These are phyloP conservation scores for Mamestra brassicae DNA, from an alignment of 2,888 invertebrate species.

Conservation along the genomic window DNA sequence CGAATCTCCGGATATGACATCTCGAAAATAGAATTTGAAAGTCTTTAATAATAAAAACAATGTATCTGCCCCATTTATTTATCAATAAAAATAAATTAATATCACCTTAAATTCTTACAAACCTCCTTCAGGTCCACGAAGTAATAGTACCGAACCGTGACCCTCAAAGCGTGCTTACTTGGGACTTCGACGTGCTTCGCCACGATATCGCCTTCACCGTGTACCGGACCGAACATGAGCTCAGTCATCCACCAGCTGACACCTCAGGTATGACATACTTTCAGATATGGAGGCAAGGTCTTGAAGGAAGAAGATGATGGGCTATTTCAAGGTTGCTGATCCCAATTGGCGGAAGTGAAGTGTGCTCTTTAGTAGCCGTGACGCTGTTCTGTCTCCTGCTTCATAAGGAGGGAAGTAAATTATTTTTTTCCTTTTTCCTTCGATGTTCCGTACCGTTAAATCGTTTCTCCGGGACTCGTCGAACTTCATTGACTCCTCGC, in stretches of 20 bases:
- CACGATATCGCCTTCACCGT: constrained; percentile 97
- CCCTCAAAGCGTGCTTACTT: constrained; percentile 97
- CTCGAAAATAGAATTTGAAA: too few relatives aligned
- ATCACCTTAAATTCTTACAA: too few relatives aligned
- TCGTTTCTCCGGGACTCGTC: too few relatives aligned
- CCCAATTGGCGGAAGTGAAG: not conserved
- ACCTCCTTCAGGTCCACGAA: constrained; percentile 92
- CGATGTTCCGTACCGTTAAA: too few relatives aligned
- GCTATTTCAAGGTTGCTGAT: not conserved
- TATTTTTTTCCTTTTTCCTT: too few relatives aligned
- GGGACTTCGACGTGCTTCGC: constrained; percentile 98
- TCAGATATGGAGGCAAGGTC: not conserved
- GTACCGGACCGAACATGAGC: constrained; percentile 82
- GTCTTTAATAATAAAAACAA: too few relatives aligned
- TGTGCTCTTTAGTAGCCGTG: not conserved
- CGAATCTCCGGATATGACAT: too few relatives aligned
- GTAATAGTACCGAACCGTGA: constrained; percentile 95
- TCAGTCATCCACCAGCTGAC: constrained; percentile 69
- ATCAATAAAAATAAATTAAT: too few relatives aligned
- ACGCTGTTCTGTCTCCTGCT: too few relatives aligned
- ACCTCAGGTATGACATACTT: constrained; percentile 69
- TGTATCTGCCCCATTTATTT: not conserved
- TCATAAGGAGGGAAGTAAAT: too few relatives aligned
- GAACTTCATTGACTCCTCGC: too few relatives aligned
- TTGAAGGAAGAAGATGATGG: not conserved